phyloP scores from a whole-genome alignment of 2,797 vertebrate genomes.

The Lepus oiostolus region DNA sequence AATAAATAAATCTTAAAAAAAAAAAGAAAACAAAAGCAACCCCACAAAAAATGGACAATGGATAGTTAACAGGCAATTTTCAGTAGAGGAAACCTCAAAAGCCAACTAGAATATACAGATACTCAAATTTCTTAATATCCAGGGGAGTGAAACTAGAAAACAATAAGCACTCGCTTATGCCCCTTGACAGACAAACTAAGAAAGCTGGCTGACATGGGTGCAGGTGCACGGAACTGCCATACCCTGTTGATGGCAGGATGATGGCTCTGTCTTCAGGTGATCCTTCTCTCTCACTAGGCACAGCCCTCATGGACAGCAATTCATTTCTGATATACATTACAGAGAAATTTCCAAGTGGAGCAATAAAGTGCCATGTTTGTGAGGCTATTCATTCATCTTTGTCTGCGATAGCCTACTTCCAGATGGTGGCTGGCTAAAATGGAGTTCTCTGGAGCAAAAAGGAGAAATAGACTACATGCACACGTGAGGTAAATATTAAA shows the following conservation, averaged over 20 bases:
- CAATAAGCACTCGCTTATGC: background rate
- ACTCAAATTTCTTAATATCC: background rate
- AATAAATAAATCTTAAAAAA: too few relatives aligned
- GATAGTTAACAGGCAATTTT: background rate
- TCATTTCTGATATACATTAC: background rate
- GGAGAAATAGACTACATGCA: background rate
- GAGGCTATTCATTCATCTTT: background rate
- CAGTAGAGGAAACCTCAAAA: background rate
- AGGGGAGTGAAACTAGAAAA: background rate
- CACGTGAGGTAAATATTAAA: background rate
- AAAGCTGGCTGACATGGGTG: background rate
- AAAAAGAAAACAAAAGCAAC: background rate
- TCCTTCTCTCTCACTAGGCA: background rate
- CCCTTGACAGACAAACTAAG: background rate
- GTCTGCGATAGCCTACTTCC: background rate
- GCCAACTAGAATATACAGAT: background rate
- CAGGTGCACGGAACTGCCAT: background rate
- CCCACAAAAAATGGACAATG: conserved; percentile 4
- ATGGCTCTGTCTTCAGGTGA: background rate
- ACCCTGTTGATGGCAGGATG: background rate
- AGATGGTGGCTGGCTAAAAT: background rate
- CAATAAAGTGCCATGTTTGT: background rate
- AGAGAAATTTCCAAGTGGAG: background rate
- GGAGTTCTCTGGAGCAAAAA: background rate
- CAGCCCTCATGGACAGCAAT: background rate